phyloP scores from a whole-genome alignment of 2,888 invertebrate genomes.

The Parnassius orleans region DNA sequence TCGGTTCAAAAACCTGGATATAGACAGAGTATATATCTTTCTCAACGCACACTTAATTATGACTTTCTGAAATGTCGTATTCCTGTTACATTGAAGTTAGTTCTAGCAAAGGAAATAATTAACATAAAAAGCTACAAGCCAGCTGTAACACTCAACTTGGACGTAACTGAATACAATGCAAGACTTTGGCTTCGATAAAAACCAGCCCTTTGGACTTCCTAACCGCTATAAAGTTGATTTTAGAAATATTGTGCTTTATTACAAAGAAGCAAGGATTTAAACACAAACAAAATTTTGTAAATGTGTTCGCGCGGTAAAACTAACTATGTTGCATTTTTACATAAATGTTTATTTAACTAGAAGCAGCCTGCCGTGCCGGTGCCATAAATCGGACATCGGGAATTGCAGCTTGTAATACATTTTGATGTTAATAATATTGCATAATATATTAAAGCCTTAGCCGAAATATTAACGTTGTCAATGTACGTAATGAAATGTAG shows the following conservation, averaged over 20 bases:
- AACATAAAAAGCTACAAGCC: conserved; percentile 3
- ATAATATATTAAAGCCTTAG: too few relatives aligned
- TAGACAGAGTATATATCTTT: too few relatives aligned
- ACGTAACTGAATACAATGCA: conserved; percentile 9
- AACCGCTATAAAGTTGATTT: conserved; percentile 19
- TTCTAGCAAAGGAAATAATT: conserved; percentile 6
- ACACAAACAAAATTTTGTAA: conserved; percentile 32
- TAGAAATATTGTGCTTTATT: conserved; percentile 22
- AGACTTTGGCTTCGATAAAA: conserved; percentile 15
- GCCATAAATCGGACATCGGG: conserved; percentile 27
- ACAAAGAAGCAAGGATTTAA: conserved; percentile 15
- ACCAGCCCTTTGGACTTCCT: conserved; percentile 15
- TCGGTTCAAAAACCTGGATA: too few relatives aligned
- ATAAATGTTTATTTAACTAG: conserved; percentile 59
- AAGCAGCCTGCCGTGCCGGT: conserved; percentile 30
- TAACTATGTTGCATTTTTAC: conserved; percentile 60
- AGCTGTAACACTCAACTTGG: conserved; percentile 10
- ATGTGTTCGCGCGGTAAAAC: conserved; percentile 50
- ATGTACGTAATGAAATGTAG: too few relatives aligned
- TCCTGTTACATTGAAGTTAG: too few relatives aligned
- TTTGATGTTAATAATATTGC: too few relatives aligned
- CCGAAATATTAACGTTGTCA: too few relatives aligned
- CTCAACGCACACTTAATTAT: neutral
- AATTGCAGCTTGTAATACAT: conserved; percentile 9
- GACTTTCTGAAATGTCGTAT: neutral